Percentiles rank a stretch among this genome's conserved stretches.
Evolutionary conservation across 2,797 vertebrate species (phyloP).

Genomic region (Acanthiza pusilla): DNA sequence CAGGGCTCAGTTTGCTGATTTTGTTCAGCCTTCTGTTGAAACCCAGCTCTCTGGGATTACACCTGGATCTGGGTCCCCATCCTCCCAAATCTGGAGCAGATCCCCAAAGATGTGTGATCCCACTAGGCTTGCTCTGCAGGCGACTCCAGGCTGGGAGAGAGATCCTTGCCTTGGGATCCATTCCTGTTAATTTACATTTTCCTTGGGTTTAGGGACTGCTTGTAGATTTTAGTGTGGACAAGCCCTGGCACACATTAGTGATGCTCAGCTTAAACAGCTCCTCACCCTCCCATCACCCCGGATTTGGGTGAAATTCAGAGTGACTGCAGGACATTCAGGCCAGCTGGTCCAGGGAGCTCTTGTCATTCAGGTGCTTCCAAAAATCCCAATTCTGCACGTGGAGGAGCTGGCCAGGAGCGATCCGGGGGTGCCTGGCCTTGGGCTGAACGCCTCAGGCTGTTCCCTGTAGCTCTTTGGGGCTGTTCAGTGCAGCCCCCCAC

Average conservation of each 20-base stretch:
- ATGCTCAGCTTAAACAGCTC: not conserved
- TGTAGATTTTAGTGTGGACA: not conserved
- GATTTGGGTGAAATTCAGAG: not conserved
- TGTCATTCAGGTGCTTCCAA: not conserved
- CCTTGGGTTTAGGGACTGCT: not conserved
- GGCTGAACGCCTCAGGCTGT: not conserved
- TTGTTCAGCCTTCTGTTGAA: not conserved
- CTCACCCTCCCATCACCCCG: not conserved
- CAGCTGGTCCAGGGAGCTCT: not conserved
- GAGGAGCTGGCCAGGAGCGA: not conserved
- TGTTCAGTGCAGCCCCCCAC: not conserved
- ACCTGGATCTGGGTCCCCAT: not conserved
- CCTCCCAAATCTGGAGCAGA: not conserved
- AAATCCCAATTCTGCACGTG: not conserved
- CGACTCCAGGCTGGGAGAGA: not conserved
- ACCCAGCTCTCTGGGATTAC: not conserved
- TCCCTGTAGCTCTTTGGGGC: not conserved
- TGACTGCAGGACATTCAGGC: not conserved
- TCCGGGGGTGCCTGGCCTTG: accelerated
- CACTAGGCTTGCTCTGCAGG: not conserved
- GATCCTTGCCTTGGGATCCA: not conserved
- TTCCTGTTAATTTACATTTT: not conserved
- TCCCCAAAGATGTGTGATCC: not conserved
- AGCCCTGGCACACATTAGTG: not conserved
- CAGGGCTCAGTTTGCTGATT: not conserved